Evolutionary conservation across 2,888 invertebrate species (phyloP), one percentile per base, ranked within the genome.

Genomic region (Polyommatus iphigenia): DNA sequence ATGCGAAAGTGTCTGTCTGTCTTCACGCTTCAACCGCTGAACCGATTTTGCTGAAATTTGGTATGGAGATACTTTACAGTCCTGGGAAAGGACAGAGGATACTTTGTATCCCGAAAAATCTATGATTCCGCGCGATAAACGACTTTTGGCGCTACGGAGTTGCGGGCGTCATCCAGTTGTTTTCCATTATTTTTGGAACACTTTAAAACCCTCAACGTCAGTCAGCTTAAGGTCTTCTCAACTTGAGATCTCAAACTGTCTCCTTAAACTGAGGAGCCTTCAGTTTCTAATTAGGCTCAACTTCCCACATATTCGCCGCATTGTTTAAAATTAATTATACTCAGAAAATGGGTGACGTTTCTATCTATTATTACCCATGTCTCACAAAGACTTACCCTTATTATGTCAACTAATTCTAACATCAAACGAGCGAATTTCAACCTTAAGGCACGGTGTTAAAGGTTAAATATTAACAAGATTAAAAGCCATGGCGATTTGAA

Each of bases 291-390:
- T 62, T 62, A 62, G 24, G 13, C 20, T 62, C 24, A 62, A 24
- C 10, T 59, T 10, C 59, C 20, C 62, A 8, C 62, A 62, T 24
- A 4, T 62, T 13, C 10, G 18, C 18, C 24, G 62, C 24, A 29
- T 57, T 76, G 41, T 75, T 75, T 29, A 3, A 73, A 73, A 20
- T 36, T 59, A 18, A 18, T 76, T 20, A 36, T 59, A n/a, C 32
- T 36, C 20, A 36, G 36, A 50, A 59, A 76, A 76, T 36, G 32
- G 57, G 54, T 76, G 29, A 54, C 29, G 7, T n/a, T 76, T 54
- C 46, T 62, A 62, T 54, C 46, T 62, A 62, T 62, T 62, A 62
- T 62, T 24, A 62, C 62, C 62, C 62, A 62, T 62, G 62, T 62
- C 24, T 24, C 24, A 62, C 62, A 62, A 62, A 62, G 62, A 10